These are phyloP conservation scores for Coelogynopora nodosa DNA, from an alignment of 2,888 invertebrate species.

Conservation along the genomic window DNA sequence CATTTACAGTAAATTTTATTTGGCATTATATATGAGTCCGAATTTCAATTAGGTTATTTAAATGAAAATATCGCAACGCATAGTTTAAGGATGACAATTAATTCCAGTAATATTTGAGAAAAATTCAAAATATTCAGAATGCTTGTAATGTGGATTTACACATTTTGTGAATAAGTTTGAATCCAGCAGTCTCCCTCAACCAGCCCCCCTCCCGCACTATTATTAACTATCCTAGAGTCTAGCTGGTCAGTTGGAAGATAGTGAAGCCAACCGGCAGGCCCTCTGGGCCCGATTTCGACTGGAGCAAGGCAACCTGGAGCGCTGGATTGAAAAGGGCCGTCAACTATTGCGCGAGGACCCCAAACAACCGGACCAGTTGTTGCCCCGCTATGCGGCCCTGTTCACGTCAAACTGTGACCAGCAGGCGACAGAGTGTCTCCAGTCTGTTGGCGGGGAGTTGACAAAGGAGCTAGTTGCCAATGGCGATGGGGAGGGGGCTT, in stretches of 20 bases:
- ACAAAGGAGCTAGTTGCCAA: not conserved
- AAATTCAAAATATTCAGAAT: too few species aligned
- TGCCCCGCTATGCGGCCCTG: not conserved
- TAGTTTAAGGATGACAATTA: too few species aligned
- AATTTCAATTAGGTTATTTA: too few species aligned
- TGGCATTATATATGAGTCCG: too few species aligned
- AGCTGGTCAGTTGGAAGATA: not conserved
- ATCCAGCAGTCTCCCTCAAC: too few species aligned
- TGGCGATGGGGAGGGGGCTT: not conserved
- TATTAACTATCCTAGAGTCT: not conserved
- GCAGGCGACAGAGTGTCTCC: not conserved
- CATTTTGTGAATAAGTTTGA: too few species aligned
- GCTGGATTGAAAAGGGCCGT: not conserved
- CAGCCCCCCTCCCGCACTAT: too few species aligned
- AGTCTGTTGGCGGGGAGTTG: not conserved
- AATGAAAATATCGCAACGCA: too few species aligned
- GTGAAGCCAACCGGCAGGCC: not conserved
- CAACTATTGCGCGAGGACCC: not conserved
- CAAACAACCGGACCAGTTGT: not conserved
- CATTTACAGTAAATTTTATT: too few species aligned
- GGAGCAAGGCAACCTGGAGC: not conserved
- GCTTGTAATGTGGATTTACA: too few species aligned
- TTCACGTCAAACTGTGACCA: not conserved
- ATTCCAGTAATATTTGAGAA: too few species aligned
- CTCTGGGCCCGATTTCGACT: not conserved